Percentiles rank a stretch among this genome's conserved stretches.
Evolutionary conservation across 2,888 invertebrate genomes (phyloP).

Genomic region (Aromia moschata): DNA sequence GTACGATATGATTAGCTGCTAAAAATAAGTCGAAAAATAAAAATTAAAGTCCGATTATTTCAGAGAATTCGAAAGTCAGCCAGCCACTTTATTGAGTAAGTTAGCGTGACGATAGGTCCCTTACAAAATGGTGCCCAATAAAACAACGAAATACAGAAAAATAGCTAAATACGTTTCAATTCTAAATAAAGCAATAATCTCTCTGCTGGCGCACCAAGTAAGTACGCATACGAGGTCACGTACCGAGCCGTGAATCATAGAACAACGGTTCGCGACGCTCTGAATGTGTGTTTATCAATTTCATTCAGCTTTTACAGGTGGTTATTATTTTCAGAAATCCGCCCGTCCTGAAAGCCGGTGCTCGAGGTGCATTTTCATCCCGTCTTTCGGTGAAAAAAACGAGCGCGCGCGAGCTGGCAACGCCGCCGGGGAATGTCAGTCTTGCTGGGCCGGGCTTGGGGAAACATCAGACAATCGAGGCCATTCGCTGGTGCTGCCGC

Average conservation of each 20-base stretch:
- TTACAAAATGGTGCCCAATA: background rate
- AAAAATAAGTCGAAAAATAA: background rate
- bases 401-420: slow-evolving; percentile 36
- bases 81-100: background rate
- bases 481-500: slow-evolving; percentile 53
- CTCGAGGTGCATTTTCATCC: slow-evolving; percentile 28
- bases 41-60: background rate
- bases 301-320: slow-evolving; percentile 43
- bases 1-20: background rate
- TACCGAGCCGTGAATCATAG: slow-evolving; percentile 32
- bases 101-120: background rate
- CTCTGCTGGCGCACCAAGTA: slow-evolving; percentile 11
- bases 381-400: slow-evolving; percentile 28
- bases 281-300: slow-evolving; percentile 36
- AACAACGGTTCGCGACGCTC: slow-evolving; percentile 31
- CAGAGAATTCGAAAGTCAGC: background rate
- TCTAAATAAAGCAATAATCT: slow-evolving; percentile 22
- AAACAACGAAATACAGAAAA: slow-evolving; percentile 7
- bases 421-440: slow-evolving; percentile 58
- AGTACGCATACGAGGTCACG: slow-evolving; percentile 32
- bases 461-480: slow-evolving; percentile 59
- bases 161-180: slow-evolving; percentile 19
- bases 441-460: slow-evolving; percentile 59
- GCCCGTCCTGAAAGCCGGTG: slow-evolving; percentile 34
- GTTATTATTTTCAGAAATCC: slow-evolving; percentile 41